phyloP scores from a whole-genome alignment of 2,888 invertebrate genomes.

The Temnothorax ravouxi region DNA sequence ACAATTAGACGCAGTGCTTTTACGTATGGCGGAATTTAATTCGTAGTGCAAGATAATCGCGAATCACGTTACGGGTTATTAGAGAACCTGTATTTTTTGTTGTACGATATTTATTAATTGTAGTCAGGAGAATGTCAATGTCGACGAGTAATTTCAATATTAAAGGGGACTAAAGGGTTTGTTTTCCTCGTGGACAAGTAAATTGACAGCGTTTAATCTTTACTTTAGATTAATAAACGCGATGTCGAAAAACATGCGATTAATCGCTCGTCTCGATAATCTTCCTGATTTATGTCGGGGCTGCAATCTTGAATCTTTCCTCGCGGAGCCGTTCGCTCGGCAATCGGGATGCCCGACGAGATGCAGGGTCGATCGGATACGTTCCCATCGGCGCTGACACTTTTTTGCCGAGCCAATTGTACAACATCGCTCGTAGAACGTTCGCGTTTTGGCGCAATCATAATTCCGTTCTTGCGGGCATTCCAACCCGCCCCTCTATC shows the following conservation, averaged over 20 bases:
- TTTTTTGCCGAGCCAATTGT: slow-evolving; percentile 65
- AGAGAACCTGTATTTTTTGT: slow-evolving; percentile 4
- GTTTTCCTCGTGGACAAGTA: neutral
- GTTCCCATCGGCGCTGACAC: slow-evolving; percentile 26
- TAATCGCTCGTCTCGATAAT: neutral
- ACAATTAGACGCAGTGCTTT: slow-evolving; percentile 34
- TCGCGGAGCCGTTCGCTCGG: neutral
- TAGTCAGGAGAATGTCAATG: neutral
- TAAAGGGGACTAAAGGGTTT: neutral
- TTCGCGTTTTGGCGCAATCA: slow-evolving; percentile 68
- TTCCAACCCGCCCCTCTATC: slow-evolving; percentile 33
- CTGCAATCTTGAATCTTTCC: slow-evolving; percentile 16
- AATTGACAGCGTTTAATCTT: neutral
- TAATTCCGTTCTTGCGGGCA: slow-evolving; percentile 56
- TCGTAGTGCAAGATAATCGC: neutral
- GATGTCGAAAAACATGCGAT: neutral
- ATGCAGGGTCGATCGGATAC: slow-evolving; percentile 37
- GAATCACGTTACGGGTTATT: slow-evolving; percentile 5
- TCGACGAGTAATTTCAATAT: neutral
- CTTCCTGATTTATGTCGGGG: neutral
- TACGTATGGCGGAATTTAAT: slow-evolving; percentile 37
- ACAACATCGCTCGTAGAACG: slow-evolving; percentile 46
- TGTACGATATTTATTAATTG: slow-evolving; percentile 1
- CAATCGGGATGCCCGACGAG: slow-evolving; percentile 7
- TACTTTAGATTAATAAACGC: neutral